Conservation (phyloP, 2,888 invertebrate species). For the Arenicola marina region DNA sequence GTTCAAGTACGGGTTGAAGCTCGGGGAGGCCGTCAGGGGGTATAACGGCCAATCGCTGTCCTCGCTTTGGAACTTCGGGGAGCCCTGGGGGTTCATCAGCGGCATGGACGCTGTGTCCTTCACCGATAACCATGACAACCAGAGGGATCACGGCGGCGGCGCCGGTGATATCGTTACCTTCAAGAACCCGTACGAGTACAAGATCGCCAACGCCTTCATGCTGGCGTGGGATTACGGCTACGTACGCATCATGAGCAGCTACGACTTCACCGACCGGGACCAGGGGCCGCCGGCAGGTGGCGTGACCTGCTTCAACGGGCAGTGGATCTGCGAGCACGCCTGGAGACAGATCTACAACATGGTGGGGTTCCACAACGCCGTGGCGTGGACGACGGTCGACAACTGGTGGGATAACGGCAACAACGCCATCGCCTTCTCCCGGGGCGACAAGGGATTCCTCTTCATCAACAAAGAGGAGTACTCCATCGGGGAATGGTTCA, state of each 20-base stretch:
- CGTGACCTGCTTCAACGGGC: constrained; percentile 36
- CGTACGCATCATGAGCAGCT: constrained; percentile 36
- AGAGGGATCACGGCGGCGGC: constrained; percentile 64
- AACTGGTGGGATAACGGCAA: constrained; percentile 47
- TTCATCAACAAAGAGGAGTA: constrained; percentile 50
- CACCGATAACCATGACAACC: constrained; percentile 88
- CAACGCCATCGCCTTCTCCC: constrained; percentile 50
- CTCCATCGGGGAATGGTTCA: constrained; percentile 42
- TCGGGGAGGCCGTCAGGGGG: constrained; percentile 20
- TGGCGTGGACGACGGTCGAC: constrained; percentile 39
- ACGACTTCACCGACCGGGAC: constrained; percentile 23
- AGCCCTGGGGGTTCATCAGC: constrained; percentile 43
- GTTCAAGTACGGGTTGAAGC: constrained; percentile 33
- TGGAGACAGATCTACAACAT: constrained; percentile 55
- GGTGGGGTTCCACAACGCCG: constrained; percentile 54
- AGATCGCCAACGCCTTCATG: constrained; percentile 33
- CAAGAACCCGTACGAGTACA: constrained; percentile 25
- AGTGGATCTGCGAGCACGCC: constrained; percentile 58
- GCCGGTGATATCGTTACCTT: constrained; percentile 29
- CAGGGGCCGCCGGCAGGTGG: constrained; percentile 33
- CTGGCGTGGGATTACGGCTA: constrained; percentile 37
- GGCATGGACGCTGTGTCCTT: constrained; percentile 70
- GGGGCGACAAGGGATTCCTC: constrained; percentile 55
- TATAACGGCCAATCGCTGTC: constrained; percentile 31
- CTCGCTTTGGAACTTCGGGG: constrained; percentile 42